Conservation (phyloP, 2,888 invertebrate genomes). For the Cartodere bifasciata region DNA sequence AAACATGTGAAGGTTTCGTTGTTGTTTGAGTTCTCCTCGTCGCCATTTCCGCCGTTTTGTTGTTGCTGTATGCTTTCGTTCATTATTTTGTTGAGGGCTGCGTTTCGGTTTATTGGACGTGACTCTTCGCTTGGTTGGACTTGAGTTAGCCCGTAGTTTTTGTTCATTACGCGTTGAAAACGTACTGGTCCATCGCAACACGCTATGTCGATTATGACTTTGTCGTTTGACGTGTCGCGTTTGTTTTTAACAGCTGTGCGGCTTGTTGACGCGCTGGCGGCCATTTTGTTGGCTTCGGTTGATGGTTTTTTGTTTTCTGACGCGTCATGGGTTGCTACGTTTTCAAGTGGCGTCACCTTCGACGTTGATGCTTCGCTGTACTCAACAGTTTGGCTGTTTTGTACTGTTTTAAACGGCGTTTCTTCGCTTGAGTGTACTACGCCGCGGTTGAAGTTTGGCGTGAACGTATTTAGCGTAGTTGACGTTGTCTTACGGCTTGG, state of each 20-base stretch:
- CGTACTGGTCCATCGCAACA: conserved; percentile 85
- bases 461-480: conserved; percentile 24
- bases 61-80: conserved; percentile 32
- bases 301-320: conserved; percentile 11
- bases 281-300: conserved; percentile 15
- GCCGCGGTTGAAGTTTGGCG: conserved; percentile 16
- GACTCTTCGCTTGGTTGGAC: conserved; percentile 23
- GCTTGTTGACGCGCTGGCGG: conserved; percentile 6
- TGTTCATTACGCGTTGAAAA: conserved; percentile 74
- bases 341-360: conserved; percentile 11
- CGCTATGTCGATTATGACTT: conserved; percentile 72
- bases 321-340: conserved; percentile 3
- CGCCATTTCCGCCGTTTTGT: conserved; percentile 24
- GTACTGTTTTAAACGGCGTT: conserved; percentile 28
- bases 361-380: conserved; percentile 19
- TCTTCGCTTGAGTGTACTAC: conserved; percentile 28
- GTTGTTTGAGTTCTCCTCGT: conserved; percentile 15
- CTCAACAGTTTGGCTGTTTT: conserved; percentile 10
- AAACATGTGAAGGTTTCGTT: conserved; percentile 50
- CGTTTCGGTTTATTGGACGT: conserved; percentile 24
- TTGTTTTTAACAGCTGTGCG: conserved; percentile 2
- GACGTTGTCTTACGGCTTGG: conserved; percentile 35
- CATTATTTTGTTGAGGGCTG: conserved; percentile 33
- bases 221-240: conserved; percentile 24
- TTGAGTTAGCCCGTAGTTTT: conserved; percentile 49